Conservation (phyloP, 2,797 vertebrate species). For the Notolepis coatsorum region DNA sequence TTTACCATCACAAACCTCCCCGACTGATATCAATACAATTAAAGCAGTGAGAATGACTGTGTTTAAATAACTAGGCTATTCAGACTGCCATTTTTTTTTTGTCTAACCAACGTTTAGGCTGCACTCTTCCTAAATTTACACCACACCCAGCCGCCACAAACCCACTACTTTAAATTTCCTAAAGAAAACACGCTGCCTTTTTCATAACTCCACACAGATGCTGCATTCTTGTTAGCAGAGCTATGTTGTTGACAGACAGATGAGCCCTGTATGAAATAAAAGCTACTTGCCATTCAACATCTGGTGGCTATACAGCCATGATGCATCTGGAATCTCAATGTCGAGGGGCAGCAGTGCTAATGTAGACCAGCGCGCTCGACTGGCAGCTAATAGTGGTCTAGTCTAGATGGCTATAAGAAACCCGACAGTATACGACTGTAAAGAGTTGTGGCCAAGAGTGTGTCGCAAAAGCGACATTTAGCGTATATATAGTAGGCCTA, state of each 20-base stretch:
- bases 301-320: slow-evolving; percentile 71
- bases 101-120: slow-evolving; percentile 66
- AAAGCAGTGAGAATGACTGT: slow-evolving; percentile 52
- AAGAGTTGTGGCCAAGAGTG: slow-evolving; percentile 64
- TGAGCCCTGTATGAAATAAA: slow-evolving; percentile 32
- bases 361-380: slow-evolving; percentile 50
- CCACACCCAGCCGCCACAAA: slow-evolving; percentile 82
- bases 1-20: slow-evolving; percentile 12
- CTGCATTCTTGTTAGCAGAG: slow-evolving; percentile 35
- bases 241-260: slow-evolving; percentile 51
- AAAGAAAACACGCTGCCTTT: slow-evolving; percentile 51
- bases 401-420: slow-evolving; percentile 54
- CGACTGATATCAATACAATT: slow-evolving; percentile 30
- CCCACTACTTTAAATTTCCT: slow-evolving; percentile 64
- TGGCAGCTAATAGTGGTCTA: slow-evolving; percentile 65
- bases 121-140: slow-evolving; percentile 71
- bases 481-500: slow-evolving; percentile 15
- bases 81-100: slow-evolving; percentile 63
- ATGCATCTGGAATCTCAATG: slow-evolving; percentile 75
- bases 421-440: slow-evolving; percentile 58
- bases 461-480: slow-evolving; percentile 67
- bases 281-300: slow-evolving; percentile 73
- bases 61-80: slow-evolving; percentile 46
- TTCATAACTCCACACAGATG: slow-evolving; percentile 39
- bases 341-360: slow-evolving; percentile 58